Evolutionary conservation across 1,140 invertebrate genomes (phyloP), one percentile per base, ranked within the genome.

Genomic region (Hermetia illucens): DNA sequence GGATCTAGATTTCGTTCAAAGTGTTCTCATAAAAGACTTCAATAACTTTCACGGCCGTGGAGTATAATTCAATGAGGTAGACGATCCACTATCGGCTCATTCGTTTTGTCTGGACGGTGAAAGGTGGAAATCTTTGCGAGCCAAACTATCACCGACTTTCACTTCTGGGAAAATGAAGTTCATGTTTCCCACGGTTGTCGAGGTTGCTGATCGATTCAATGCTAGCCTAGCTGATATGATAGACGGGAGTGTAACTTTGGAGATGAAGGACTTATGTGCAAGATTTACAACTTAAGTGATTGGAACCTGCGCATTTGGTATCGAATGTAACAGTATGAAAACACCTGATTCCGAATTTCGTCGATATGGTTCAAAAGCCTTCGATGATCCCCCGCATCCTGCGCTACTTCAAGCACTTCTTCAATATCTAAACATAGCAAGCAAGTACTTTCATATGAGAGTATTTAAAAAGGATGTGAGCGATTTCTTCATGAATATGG

Each of bases 231-330:
- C n/a, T n/a, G n/a, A n/a, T n/a, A n/a, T n/a, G n/a, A n/a, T n/a
- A n/a, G n/a, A n/a, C n/a, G n/a, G n/a, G n/a, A n/a, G n/a, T n/a
- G n/a, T n/a, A n/a, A n/a, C n/a, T n/a, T n/a, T 44, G 1, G 53
- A 62, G 15, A 44, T 63, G 3, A 68, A 67, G 47, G 65, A 70
- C 20, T 18, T 70, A 20, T 59, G 63, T 38, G 52, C 63, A 0
- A 63, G 64, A 41, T 74, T 66, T 40, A 65, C 66, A 5, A 70
- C 70, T 8, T 71, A 75, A 49, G 62, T 70, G 4, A 75, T 76
- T 25, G 69, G 69, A 3, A 68, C 62, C 3, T 66, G 65, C 38
- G 72, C 67, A 4, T 75, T 70, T 46, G 74, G 72, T n/a, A 55
- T 74, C 39, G 60, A 69, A 32, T 64, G 69, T 3, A 66, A 72